Base-by-base conservation (phyloP, 1,140 invertebrate species). In the Heliconius himera region DNA sequence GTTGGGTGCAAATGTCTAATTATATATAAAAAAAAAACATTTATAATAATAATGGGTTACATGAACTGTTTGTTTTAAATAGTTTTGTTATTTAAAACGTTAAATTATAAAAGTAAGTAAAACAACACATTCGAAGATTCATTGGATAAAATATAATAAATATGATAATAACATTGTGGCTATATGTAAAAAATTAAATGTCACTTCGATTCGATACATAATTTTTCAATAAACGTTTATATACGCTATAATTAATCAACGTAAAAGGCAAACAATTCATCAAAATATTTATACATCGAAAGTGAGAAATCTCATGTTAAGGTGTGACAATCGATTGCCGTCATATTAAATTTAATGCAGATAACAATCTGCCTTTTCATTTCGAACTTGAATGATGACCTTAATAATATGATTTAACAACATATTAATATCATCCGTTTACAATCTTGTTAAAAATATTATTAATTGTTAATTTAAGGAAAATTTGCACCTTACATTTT, bases 301-400 rank as follows among this genome's bases (percentile, higher is more conserved):
- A 66, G 60, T 66, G 60, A 66, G 60, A 66, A 29, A 66, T 29
- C 60, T 29, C 16, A 66, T 66, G 60, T 66, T 13, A 33, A 70
- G 56, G 74, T 76, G 74, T 76, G 74, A 76, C 66, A 22, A 76
- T 76, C 60, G 60, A 76, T 70, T 70, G 26, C 60, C 41, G 60
- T 29, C 74, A 70, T 46, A 70, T 76, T 70, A 70, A 76, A 70
- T 76, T 70, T 41, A 41, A 76, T 66, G 70, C 9, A 20, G 74
- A 76, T 76, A 76, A 49, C 26, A 41, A 76, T 76, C 74, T 26
- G 36, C 36, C 46, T 70, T 70, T 70, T 76, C 56, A 60, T 26
- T 38, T 70, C 56, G 20, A 66, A 22, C 60, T 29, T 41, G 60
- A 49, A 76, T 76, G n/a, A 41, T 46, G 74, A 9, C 74, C 36